Conservation (phyloP, 1,140 invertebrate species). For the Lepidurus packardi region DNA sequence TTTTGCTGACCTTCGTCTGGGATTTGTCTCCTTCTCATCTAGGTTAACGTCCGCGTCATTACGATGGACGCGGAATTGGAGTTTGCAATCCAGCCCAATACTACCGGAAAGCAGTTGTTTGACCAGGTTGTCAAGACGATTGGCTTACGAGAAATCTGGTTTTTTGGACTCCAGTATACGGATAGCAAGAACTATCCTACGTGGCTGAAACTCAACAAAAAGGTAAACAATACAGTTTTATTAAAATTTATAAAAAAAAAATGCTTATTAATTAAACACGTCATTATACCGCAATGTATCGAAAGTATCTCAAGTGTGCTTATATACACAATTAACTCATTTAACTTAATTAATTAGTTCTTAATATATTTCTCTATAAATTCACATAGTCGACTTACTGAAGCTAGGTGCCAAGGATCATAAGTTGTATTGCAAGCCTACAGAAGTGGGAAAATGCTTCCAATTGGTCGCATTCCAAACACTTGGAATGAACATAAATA, state of each 20-base stretch:
- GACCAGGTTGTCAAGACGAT: constrained; percentile 99
- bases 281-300: too few species aligned
- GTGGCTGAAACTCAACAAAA: constrained; percentile 99
- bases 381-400: too few species aligned
- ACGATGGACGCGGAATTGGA: constrained; percentile 99
- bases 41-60: constrained; percentile 98
- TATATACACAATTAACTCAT: too few species aligned
- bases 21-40: constrained; percentile 31
- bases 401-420: too few species aligned
- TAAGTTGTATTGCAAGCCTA: too few species aligned
- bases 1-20: constrained; percentile 3
- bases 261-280: neutral
- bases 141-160: constrained; percentile 98
- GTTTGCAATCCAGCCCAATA: constrained; percentile 99
- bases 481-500: neutral
- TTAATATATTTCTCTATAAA: too few species aligned
- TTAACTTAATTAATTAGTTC: too few species aligned
- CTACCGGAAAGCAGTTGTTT: constrained; percentile 98
- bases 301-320: too few species aligned
- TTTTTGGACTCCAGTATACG: constrained; percentile 98
- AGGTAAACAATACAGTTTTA: constrained; percentile 60
- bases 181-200: constrained; percentile 96
- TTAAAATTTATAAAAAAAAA: neutral
- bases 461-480: neutral
- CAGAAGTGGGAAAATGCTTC: too few species aligned